Evolutionary conservation across 1,140 invertebrate genomes (phyloP).

Genomic region (Meloidogyne floridensis): DNA sequence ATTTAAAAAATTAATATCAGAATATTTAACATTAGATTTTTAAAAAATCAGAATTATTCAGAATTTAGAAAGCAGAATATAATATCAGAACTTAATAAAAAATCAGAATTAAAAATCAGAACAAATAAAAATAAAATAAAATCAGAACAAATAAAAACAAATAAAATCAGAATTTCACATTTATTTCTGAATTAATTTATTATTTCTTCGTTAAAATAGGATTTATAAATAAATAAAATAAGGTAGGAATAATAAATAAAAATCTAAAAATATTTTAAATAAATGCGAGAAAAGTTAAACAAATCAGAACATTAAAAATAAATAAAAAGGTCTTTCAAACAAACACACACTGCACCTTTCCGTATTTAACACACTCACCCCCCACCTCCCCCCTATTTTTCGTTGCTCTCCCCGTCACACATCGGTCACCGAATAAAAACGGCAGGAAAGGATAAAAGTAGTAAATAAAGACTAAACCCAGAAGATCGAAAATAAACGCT

Average conservation of each 20-base stretch:
- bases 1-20: too few species aligned
- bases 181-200: too few species aligned
- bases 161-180: too few species aligned
- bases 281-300: background rate
- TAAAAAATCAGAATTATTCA: background rate
- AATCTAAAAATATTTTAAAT: background rate
- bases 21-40: background rate
- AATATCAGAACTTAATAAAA: background rate
- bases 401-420: background rate
- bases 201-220: too few species aligned
- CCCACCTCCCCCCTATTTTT: background rate
- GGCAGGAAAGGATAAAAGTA: background rate
- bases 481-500: too few species aligned
- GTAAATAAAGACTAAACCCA: background rate
- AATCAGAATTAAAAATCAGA: too few species aligned
- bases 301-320: conserved; percentile 3
- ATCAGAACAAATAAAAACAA: background rate
- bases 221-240: too few species aligned
- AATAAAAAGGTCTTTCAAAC: background rate
- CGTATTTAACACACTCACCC: conserved; percentile 1
- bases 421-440: background rate
- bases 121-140: background rate
- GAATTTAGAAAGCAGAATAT: background rate
- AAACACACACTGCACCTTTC: background rate
- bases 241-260: too few species aligned